Evolutionary conservation across 2,888 invertebrate genomes (phyloP), one percentile per base, ranked within the genome.

Genomic region (Mesochorus sp.): DNA sequence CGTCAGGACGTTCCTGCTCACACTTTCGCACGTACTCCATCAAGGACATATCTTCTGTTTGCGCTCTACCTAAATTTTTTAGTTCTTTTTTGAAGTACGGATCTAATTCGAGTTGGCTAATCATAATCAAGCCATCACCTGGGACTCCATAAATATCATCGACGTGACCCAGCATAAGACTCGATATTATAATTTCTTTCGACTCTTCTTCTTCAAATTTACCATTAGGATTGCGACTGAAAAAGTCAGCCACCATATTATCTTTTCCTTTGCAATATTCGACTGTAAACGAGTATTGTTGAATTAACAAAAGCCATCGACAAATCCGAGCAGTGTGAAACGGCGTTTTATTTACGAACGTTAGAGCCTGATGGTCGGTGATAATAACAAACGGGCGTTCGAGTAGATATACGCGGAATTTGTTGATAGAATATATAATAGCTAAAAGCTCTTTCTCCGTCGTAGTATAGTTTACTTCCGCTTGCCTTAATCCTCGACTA

Each of bases 181-280:
- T 55, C 3, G 55, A 14, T 28, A 55, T 59, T 2, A 59, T 12
- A n/a, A n/a, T n/a, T n/a, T n/a, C n/a, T n/a, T n/a, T n/a, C n/a
- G n/a, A n/a, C n/a, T n/a, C n/a, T 28, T 59, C 26, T n/a, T 19
- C 19, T 4, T 28, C 37, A 26, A 59, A 59, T 12, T 14, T 10
- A n/a, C 17, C 5, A 1, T 8, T 37, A 0, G 64, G 61, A 31
- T 74, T 73, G 8, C 67, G 14, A n/a, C 67, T 74, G 24, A 74
- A 51, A 42, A 67, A 74, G 34, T 67, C 74, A 1, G 67, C 67
- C 80, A 5, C 80, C 0, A 83, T 17, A 62, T 86, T 87, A 0
- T 86, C 82, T 0, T 19, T 53, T 0, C 85, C 87, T 5, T 57
- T 70, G 51, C 59, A 61, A 19, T 75, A 42, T 6, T 17, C 37